Base-by-base conservation (phyloP, 1,140 invertebrate genomes). In the Euschistus heros region DNA sequence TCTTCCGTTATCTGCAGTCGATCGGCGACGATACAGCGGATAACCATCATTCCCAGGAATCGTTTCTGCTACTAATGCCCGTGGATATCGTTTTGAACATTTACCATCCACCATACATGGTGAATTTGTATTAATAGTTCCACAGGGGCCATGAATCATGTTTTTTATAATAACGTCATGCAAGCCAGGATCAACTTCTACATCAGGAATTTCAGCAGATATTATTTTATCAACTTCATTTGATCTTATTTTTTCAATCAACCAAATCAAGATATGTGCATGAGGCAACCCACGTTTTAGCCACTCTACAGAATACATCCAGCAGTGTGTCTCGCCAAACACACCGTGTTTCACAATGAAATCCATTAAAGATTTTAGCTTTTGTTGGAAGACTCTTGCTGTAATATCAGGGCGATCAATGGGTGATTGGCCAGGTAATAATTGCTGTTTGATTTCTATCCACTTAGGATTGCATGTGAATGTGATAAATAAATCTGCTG, bases 401-500 rank as follows among this genome's bases (percentile, higher is more conserved):
- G 75, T 69, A 30, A 79, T 71, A 69, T 78, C 76, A 54, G 74
- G 74, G 8, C 74, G 52, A 69, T 76, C 71, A 69, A 7, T 66
- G 50, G 57, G 67, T 65, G 7, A 70, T 63, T 54, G 73, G 15
- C 69, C 71, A 27, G 69, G 27, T 30, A 73, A 52, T 22, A 76
- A 66, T 52, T 72, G 69, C 57, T 33, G 5, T 60, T 55, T 68
- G 24, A 75, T 73, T 71, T 75, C 73, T 26, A 26, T 37, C 73
- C 72, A 75, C 37, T 71, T 70, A 0, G 76, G 75, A 70, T 80
- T 81, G 62, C 72, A 76, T 17, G 79, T 81, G 27, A 81, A 76
- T 27, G 63, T 67, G 20, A 67, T 67, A 52, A 67, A 80, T 4
- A 77, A 59, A 66, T 69, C 54, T 63, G 64, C 44, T 26, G 50